Percentiles rank a stretch among this genome's conserved stretches.
Conservation (phyloP, 2,113 vertebrate species). For the Crotophaga sulcirostris region DNA sequence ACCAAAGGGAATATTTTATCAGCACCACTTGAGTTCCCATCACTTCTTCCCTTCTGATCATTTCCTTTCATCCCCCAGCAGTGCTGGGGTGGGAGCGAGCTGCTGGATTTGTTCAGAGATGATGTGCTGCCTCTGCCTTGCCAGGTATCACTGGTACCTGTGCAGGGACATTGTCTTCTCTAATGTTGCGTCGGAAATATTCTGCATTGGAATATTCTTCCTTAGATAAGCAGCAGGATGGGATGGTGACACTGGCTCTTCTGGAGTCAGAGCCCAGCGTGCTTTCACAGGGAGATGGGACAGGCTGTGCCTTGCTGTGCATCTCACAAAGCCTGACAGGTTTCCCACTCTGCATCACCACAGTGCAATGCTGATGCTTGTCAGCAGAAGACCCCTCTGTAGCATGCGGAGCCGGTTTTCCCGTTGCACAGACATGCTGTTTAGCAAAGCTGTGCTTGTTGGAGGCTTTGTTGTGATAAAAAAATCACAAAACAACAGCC, state of each 20-base stretch:
- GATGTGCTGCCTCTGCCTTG: background rate
- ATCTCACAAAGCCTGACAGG: background rate
- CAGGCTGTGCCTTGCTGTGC: background rate
- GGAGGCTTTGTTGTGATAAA: background rate
- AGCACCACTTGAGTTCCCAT: background rate
- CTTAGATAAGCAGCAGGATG: background rate
- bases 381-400: background rate
- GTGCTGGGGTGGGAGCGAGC: background rate
- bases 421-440: background rate
- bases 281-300: background rate
- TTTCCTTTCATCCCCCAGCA: constrained; percentile 22
- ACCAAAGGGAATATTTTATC: constrained; percentile 63
- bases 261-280: accelerated
- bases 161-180: background rate
- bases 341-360: background rate
- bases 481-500: background rate
- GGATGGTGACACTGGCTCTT: background rate
- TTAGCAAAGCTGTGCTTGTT: background rate
- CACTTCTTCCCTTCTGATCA: background rate
- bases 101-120: background rate
- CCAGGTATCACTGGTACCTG: background rate
- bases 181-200: background rate
- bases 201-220: background rate
- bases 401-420: background rate
- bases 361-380: background rate